A percentile compares a stretch with the other conserved stretches of the same genome.
Conservation (phyloP, 1,140 invertebrate genomes). For the Marisa cornuarietis region DNA sequence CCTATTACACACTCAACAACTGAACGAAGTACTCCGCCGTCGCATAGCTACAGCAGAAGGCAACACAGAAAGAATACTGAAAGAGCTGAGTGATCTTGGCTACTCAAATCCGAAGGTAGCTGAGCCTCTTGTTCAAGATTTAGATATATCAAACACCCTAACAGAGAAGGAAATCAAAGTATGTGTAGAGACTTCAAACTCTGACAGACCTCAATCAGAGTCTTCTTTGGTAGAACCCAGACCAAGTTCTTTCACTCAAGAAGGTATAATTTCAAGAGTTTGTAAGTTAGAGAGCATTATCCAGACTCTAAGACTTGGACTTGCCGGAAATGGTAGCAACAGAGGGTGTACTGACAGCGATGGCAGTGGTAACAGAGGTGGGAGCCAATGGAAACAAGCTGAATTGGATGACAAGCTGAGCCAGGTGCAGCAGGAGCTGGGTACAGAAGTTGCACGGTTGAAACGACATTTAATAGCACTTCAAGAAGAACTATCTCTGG, state of each 20-base stretch:
- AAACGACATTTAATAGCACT: slow-evolving; percentile 34
- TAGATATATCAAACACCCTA: background rate
- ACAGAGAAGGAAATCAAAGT: background rate
- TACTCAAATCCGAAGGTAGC: background rate
- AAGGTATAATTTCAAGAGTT: slow-evolving; percentile 47
- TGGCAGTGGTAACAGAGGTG: slow-evolving; percentile 20
- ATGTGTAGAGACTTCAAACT: background rate
- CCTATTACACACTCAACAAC: slow-evolving; percentile 30
- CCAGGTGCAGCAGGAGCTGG: slow-evolving; percentile 36
- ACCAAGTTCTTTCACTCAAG: slow-evolving; percentile 40
- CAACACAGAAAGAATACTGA: slow-evolving; percentile 40
- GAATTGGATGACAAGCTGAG: slow-evolving; percentile 37
- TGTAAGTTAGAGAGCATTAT: slow-evolving; percentile 53
- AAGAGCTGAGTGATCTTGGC: slow-evolving; percentile 41
- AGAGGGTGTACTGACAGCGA: slow-evolving; percentile 19
- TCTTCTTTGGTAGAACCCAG: slow-evolving; percentile 31
- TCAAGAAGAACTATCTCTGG: slow-evolving; percentile 37
- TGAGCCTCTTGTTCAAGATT: background rate
- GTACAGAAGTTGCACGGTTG: slow-evolving; percentile 35
- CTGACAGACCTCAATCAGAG: background rate
- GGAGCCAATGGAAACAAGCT: slow-evolving; percentile 32
- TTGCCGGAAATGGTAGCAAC: slow-evolving; percentile 42
- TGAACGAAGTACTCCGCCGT: slow-evolving; percentile 41
- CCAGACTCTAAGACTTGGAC: slow-evolving; percentile 49
- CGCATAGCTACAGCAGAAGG: slow-evolving; percentile 43